Evolutionary conservation across 2,113 vertebrate species (phyloP).

Genomic region (Pheucticus melanocephalus): DNA sequence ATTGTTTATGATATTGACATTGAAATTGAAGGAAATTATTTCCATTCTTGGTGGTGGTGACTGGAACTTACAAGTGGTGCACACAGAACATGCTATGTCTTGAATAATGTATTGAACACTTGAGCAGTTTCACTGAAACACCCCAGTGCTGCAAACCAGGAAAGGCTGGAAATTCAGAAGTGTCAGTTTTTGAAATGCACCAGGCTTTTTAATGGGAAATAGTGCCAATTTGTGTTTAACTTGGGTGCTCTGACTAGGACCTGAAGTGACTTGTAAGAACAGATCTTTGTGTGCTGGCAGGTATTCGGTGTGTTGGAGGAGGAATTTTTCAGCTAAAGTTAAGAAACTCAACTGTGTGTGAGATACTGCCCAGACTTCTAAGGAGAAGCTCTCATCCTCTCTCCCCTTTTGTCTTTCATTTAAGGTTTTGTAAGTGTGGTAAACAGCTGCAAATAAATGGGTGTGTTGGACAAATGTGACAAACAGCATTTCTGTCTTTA

Average conservation of each 20-base stretch:
- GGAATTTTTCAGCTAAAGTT: neutral
- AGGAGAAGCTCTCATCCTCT: neutral
- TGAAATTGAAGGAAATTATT: neutral
- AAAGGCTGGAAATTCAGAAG: neutral
- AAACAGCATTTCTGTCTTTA: neutral
- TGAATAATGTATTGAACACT: neutral
- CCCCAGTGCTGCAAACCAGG: neutral
- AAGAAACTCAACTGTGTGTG: neutral
- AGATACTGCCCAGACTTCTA: neutral
- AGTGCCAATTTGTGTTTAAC: neutral
- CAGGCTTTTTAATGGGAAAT: neutral
- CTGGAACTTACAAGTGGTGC: rapidly evolving
- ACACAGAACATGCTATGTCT: rapidly evolving
- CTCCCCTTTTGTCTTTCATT: neutral
- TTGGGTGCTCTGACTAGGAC: neutral
- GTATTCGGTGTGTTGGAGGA: neutral
- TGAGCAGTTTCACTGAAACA: neutral
- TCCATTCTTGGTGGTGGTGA: neutral
- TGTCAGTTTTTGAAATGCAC: neutral
- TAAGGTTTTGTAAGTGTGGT: neutral
- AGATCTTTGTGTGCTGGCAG: neutral
- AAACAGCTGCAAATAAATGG: neutral
- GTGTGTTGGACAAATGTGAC: neutral
- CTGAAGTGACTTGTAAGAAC: neutral
- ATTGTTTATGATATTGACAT: neutral